A percentile compares a stretch with the other conserved stretches of the same genome.
These are phyloP conservation scores for Octomys mimax DNA, from an alignment of 2,797 vertebrate species.

Conservation along the genomic window DNA sequence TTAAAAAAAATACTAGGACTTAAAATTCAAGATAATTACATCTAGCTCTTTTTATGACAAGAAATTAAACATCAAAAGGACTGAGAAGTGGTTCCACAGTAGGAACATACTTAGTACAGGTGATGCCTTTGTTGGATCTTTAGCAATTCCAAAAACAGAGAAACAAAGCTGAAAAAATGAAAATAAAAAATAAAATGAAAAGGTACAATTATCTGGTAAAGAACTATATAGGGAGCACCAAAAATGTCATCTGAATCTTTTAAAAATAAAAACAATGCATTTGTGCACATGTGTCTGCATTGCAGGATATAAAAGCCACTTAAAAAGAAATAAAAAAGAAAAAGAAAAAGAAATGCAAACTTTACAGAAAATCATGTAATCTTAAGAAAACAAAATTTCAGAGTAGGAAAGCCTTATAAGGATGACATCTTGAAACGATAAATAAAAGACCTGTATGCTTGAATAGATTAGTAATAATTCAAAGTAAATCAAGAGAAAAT, in stretches of 20 bases:
- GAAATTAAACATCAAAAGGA: background rate
- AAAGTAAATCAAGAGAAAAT: background rate
- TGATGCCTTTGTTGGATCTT: background rate
- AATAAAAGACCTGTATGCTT: constrained; percentile 6
- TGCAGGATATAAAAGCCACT: background rate
- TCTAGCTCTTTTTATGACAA: background rate
- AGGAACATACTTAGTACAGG: background rate
- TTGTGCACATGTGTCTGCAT: background rate
- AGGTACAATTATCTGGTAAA: background rate
- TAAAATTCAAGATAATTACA: background rate
- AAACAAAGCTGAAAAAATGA: background rate
- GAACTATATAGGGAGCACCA: background rate
- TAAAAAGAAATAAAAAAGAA: background rate
- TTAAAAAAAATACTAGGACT: background rate
- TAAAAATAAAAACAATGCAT: background rate
- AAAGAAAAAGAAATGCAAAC: background rate
- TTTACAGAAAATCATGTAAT: background rate
- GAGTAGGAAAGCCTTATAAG: background rate
- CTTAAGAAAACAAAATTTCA: background rate
- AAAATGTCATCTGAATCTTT: background rate
- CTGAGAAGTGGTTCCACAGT: background rate
- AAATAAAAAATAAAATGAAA: background rate
- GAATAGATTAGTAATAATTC: background rate
- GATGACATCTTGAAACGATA: background rate
- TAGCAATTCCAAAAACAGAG: background rate